Conservation (phyloP, 2,888 invertebrate species). For the Phania funesta region DNA sequence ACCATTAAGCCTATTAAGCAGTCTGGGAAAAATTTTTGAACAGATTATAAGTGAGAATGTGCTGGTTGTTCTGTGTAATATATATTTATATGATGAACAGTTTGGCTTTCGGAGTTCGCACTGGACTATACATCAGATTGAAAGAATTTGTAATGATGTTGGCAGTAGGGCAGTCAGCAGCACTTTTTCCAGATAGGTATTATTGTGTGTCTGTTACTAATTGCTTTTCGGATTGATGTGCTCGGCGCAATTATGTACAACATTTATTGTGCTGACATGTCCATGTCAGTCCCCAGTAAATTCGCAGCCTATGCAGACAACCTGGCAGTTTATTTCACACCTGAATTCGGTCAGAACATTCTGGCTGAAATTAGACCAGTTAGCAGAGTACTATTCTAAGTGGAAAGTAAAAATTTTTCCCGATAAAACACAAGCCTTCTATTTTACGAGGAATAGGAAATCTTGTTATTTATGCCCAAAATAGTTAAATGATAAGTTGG, state of each 20-base stretch:
- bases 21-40: background rate
- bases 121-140: constrained; percentile 10
- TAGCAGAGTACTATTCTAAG: constrained; percentile 5
- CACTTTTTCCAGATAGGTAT: background rate
- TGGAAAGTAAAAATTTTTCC: constrained; percentile 24
- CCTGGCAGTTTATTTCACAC: too few relatives aligned
- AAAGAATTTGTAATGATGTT: constrained; percentile 32
- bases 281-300: background rate
- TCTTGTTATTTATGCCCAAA: background rate
- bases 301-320: too few relatives aligned
- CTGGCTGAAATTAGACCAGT: background rate
- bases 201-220: background rate
- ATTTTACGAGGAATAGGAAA: constrained; percentile 13
- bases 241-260: background rate
- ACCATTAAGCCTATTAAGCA: background rate
- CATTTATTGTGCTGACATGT: too few relatives aligned
- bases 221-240: too few relatives aligned
- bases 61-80: background rate
- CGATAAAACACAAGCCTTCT: constrained; percentile 7
- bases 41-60: too few relatives aligned
- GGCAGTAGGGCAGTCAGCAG: background rate
- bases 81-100: background rate
- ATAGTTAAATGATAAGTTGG: background rate
- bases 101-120: too few relatives aligned
- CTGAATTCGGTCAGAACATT: too few relatives aligned